Conservation (phyloP, 2,113 vertebrate genomes). For the Chloroceryle aenea region DNA sequence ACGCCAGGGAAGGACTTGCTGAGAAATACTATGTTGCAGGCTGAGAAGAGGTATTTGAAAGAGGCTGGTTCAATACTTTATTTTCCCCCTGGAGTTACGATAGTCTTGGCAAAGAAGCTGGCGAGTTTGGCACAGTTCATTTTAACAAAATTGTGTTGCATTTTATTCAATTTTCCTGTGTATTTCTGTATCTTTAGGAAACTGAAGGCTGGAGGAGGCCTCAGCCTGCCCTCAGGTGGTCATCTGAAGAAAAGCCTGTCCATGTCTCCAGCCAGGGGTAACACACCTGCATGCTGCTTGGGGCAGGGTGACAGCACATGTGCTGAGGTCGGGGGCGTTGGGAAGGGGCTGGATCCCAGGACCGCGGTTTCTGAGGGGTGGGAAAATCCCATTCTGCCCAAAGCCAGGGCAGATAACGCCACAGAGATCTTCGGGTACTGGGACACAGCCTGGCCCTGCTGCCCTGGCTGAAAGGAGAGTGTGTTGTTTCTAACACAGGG, state of each 20-base stretch:
- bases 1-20: not conserved
- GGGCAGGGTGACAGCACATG: fast-evolving
- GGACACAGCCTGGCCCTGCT: not conserved
- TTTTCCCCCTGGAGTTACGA: not conserved
- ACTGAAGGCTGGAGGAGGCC: not conserved
- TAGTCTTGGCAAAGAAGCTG: not conserved
- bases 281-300: not conserved
- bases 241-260: not conserved
- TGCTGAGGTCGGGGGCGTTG: not conserved
- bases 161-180: not conserved
- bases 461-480: not conserved
- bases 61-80: not conserved
- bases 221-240: constrained; percentile 1
- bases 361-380: not conserved
- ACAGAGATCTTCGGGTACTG: not conserved
- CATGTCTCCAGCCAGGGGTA: not conserved
- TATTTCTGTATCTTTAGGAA: fast-evolving
- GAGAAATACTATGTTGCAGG: not conserved
- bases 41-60: not conserved
- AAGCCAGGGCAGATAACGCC: not conserved
- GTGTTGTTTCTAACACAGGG: not conserved
- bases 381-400: not conserved
- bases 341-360: not conserved
- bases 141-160: fast-evolving
- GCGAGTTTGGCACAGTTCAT: not conserved